Conservation (phyloP, 1,140 invertebrate species). For the Elysia chlorotica region DNA sequence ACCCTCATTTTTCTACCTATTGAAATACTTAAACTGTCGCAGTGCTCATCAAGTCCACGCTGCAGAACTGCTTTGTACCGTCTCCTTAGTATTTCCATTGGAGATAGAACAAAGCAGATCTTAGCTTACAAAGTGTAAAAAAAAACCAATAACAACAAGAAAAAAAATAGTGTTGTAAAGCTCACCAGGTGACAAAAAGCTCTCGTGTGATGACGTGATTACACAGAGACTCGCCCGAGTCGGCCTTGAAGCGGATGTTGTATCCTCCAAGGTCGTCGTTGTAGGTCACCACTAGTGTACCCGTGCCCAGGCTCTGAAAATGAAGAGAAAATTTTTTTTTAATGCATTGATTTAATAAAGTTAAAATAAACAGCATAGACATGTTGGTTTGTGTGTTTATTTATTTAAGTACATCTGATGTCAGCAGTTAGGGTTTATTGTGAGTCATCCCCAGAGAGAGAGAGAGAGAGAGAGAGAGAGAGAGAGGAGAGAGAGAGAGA, state of each 20-base stretch:
- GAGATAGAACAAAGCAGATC: background rate
- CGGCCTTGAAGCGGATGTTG: slow-evolving; percentile 60
- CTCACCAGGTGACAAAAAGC: slow-evolving; percentile 52
- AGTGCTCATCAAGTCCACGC: no score
- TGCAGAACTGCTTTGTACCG: no score
- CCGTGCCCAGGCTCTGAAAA: slow-evolving; percentile 51
- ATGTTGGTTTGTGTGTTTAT: background rate
- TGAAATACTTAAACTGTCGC: no score
- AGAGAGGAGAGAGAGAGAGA: background rate
- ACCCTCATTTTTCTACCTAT: no score
- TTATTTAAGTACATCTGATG: background rate
- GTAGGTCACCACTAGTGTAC: slow-evolving; percentile 64
- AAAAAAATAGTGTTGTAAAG: background rate
- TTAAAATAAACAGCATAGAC: background rate
- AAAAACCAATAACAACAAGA: background rate
- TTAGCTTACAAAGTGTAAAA: background rate
- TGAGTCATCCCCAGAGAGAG: background rate
- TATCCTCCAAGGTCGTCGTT: slow-evolving; percentile 65
- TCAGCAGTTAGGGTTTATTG: background rate
- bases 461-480: no score
- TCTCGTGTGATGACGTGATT: slow-evolving; percentile 66
- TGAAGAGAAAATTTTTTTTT: background rate
- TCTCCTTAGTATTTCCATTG: no score
- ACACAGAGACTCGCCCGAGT: slow-evolving; percentile 60
- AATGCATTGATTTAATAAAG: background rate